Percentiles rank a stretch among this genome's conserved stretches.
These are phyloP conservation scores for Drosophila athabasca DNA, from an alignment of 1,140 invertebrate genomes.

Conservation along the genomic window DNA sequence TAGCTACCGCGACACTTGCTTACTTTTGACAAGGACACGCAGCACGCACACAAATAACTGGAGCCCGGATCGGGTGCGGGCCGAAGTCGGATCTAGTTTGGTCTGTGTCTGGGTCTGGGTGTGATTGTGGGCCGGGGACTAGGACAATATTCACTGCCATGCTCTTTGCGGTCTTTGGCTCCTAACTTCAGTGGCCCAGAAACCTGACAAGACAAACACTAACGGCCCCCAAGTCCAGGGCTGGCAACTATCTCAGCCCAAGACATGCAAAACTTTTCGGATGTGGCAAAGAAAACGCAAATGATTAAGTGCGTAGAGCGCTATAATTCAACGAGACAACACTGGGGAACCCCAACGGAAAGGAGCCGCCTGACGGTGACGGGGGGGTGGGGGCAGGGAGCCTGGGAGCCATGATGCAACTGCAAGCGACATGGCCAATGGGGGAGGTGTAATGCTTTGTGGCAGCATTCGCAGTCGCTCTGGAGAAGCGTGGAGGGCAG, in stretches of 20 bases:
- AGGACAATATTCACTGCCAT: slow-evolving; percentile 31
- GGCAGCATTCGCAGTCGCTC: slow-evolving; percentile 9
- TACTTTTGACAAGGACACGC: slow-evolving; percentile 65
- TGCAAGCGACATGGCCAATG: slow-evolving; percentile 69
- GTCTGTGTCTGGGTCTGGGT: slow-evolving; percentile 19
- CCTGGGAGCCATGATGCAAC: slow-evolving; percentile 19
- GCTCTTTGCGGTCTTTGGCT: slow-evolving; percentile 64
- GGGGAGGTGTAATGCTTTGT: slow-evolving; percentile 41
- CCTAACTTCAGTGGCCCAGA: slow-evolving; percentile 22
- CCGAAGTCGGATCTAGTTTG: background rate
- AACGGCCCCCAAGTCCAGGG: background rate
- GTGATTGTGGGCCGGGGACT: slow-evolving; percentile 21
- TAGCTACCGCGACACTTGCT: slow-evolving; percentile 67
- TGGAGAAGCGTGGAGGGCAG: too few relatives aligned
- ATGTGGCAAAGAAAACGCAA: slow-evolving; percentile 74
- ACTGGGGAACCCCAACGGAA: slow-evolving; percentile 35
- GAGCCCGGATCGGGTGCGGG: too few relatives aligned
- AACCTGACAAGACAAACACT: slow-evolving; percentile 36
- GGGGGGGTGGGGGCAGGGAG: background rate
- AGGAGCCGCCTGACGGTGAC: slow-evolving; percentile 9
- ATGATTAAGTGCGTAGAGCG: slow-evolving; percentile 76
- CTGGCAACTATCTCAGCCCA: slow-evolving; percentile 23
- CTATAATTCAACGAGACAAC: slow-evolving; percentile 77
- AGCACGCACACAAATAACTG: slow-evolving; percentile 35
- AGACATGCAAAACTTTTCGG: slow-evolving; percentile 72